phyloP scores from a whole-genome alignment of 2,113 vertebrate species.

The Ceyx cyanopectus region DNA sequence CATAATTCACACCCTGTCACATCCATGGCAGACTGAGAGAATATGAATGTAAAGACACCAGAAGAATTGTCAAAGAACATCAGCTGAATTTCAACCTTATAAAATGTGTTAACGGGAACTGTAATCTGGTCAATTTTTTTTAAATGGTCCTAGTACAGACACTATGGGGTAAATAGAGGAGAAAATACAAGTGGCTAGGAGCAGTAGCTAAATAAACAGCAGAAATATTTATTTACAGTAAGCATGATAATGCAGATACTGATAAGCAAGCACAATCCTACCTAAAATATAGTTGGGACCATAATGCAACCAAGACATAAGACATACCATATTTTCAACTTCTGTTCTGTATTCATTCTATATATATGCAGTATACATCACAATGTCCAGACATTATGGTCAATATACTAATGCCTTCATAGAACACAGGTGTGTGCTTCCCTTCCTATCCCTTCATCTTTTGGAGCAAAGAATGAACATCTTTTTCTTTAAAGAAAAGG shows the following conservation, averaged over 20 bases:
- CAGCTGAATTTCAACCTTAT: background rate
- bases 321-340: background rate
- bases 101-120: background rate
- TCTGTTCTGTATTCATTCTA: background rate
- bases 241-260: background rate
- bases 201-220: background rate
- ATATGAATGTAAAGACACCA: background rate
- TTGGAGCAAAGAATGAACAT: background rate
- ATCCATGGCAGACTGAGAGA: background rate
- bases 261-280: background rate
- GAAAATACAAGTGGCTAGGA: background rate
- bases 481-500: background rate
- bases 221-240: background rate
- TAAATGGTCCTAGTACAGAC: background rate
- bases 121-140: background rate
- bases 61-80: background rate
- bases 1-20: background rate
- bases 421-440: background rate
- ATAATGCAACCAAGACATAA: background rate
- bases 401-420: background rate
- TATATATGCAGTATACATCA: background rate
- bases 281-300: background rate
- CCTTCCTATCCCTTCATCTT: background rate
- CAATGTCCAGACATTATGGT: background rate
- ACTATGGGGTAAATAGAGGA: background rate